phyloP scores from a whole-genome alignment of 2,888 invertebrate species.

The Amaurobius ferox region DNA sequence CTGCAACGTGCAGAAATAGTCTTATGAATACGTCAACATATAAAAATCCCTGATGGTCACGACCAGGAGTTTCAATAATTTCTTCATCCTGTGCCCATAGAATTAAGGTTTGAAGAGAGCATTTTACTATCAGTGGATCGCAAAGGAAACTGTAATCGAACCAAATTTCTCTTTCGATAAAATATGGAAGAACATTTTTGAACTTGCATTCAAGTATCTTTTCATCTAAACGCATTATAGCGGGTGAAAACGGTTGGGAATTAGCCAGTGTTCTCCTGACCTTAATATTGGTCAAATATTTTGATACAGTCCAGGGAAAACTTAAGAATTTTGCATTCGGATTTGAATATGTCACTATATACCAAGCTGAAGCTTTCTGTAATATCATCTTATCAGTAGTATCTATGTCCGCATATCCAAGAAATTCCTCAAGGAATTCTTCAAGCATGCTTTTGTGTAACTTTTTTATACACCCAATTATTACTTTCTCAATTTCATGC shows the following conservation, averaged over 20 bases:
- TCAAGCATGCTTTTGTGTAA: conserved; percentile 31
- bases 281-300: conserved; percentile 45
- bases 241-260: conserved; percentile 11
- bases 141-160: background rate
- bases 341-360: conserved; percentile 58
- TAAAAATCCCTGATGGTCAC: background rate
- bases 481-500: conserved; percentile 55
- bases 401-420: background rate
- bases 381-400: background rate
- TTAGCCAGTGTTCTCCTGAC: background rate
- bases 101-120: conserved; percentile 27
- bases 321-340: conserved; percentile 44
- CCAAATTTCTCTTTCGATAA: background rate
- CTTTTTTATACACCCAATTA: conserved; percentile 36
- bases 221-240: conserved; percentile 36
- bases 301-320: conserved; percentile 66
- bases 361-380: conserved; percentile 70
- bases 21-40: conserved; percentile 8
- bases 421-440: conserved; percentile 66
- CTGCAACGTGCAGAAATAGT: conserved; percentile 45
- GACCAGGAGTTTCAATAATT: conserved; percentile 12
- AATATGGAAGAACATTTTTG: background rate
- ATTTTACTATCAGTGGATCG: conserved; percentile 1
- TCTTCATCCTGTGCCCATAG: conserved; percentile 42
- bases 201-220: conserved; percentile 11